Evolutionary conservation across 1,140 invertebrate species (phyloP), one percentile per base, ranked within the genome.

Genomic region (Brachionus rotundiformis): DNA sequence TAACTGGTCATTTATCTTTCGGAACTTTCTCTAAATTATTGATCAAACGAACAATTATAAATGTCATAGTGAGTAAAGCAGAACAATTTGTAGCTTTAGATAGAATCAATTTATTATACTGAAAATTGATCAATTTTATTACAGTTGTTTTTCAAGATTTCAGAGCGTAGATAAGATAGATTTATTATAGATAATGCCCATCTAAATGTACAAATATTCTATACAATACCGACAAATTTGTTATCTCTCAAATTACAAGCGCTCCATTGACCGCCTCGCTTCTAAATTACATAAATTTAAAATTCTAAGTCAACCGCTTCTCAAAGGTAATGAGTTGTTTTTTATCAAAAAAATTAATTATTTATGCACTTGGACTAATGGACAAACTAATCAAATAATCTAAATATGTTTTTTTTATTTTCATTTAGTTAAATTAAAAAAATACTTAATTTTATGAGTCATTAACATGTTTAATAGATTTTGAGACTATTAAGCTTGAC

Each of bases 1-100:
- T 33, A 68, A 68, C 29, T 68, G 63, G 63, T 68, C 63, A 68
- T 68, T 68, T 68, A 68, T 68, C 63, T 68, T 68, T 68, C 63
- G 63, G 63, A 68, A 68, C 29, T 36, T 33, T 68, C 29, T 68
- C 27, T 68, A 36, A 36, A 31, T 68, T 68, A 8, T 68, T 36
- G 63, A 68, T 68, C 63, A 68, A 68, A 68, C 36, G 63, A 68
- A 68, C 36, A 68, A 68, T 68, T 68, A 68, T 68, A 31, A 68
- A 68, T 68, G 63, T 68, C 63, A 68, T 68, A 68, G 63, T 68
- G 63, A 68, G 63, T 36, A 68, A 68, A 8, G 47, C 47, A 54
- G 47, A 54, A 19, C 47, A 54, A 54, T 54, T 54, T 54, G 47
- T 54, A 54, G 47, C 47, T 54, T 19, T 54, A 54, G 47, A 54